Evolutionary conservation across 2,888 invertebrate species (phyloP).

Genomic region (Eupeodes luniger): DNA sequence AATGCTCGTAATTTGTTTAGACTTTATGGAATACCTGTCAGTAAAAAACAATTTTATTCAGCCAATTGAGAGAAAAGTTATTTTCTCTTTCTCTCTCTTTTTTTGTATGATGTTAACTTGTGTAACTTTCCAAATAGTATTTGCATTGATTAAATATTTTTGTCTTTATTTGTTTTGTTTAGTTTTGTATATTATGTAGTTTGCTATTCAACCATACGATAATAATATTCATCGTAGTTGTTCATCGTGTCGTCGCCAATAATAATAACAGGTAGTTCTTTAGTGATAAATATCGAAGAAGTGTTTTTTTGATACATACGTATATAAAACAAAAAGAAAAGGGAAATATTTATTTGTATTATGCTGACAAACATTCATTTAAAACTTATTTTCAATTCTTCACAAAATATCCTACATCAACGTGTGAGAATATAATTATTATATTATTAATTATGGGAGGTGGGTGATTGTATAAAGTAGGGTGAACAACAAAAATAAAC

Average conservation of each 20-base stretch:
- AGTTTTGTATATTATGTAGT: not conserved
- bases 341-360: constrained; percentile 46
- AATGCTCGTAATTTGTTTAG: constrained; percentile 37
- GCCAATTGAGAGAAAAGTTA: constrained; percentile 17
- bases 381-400: constrained; percentile 52
- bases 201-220: constrained; percentile 64
- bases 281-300: constrained; percentile 34
- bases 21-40: constrained; percentile 53
- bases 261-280: constrained; percentile 65
- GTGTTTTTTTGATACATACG: constrained; percentile 5
- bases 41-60: constrained; percentile 21
- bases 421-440: constrained; percentile 37
- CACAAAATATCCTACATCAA: constrained; percentile 68
- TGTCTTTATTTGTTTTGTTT: not conserved
- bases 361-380: constrained; percentile 65
- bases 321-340: constrained; percentile 55
- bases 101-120: not conserved
- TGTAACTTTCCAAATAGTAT: constrained; percentile 39
- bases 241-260: constrained; percentile 70
- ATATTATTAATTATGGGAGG: constrained; percentile 40
- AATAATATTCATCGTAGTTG: constrained; percentile 66
- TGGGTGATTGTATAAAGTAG: constrained; percentile 39
- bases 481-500: constrained; percentile 38
- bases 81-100: not conserved
- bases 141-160: not conserved